phyloP scores from a whole-genome alignment of 2,888 invertebrate species.

The Napeogenes inachia region DNA sequence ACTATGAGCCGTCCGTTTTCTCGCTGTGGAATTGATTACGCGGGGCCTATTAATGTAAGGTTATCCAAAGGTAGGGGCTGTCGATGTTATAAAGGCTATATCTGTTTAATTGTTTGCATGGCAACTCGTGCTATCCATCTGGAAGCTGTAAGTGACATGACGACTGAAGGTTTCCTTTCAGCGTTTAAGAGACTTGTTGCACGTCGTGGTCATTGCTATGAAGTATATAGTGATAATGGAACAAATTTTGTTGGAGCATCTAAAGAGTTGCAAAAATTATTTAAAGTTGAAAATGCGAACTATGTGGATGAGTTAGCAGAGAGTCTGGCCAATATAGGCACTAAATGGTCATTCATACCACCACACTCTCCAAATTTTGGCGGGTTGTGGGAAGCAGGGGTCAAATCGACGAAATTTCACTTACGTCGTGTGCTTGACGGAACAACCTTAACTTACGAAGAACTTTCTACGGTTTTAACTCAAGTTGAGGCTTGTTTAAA shows the following conservation, averaged over 20 bases:
- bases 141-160: conserved; percentile 24
- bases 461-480: conserved; percentile 10
- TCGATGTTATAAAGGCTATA: conserved; percentile 13
- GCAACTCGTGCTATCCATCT: conserved; percentile 26
- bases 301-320: too few species aligned
- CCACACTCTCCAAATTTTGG: conserved; percentile 29
- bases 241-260: conserved; percentile 30
- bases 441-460: conserved; percentile 13
- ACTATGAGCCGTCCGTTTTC: conserved; percentile 16
- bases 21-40: conserved; percentile 22
- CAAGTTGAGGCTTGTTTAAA: conserved; percentile 18
- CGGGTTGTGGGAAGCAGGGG: conserved; percentile 32
- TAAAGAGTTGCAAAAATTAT: conserved; percentile 19
- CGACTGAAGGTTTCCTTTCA: conserved; percentile 25
- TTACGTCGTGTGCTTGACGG: conserved; percentile 8
- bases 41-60: conserved; percentile 23
- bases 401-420: conserved; percentile 20
- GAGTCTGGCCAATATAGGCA: too few species aligned
- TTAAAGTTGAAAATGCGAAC: background rate
- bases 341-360: conserved; percentile 30
- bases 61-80: conserved; percentile 18
- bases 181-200: conserved; percentile 31
- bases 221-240: conserved; percentile 34
- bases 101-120: conserved; percentile 21
- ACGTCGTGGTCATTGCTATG: conserved; percentile 28